Base-by-base conservation (phyloP, 2,113 vertebrate genomes). In the Ornithorhynchus anatinus region DNA sequence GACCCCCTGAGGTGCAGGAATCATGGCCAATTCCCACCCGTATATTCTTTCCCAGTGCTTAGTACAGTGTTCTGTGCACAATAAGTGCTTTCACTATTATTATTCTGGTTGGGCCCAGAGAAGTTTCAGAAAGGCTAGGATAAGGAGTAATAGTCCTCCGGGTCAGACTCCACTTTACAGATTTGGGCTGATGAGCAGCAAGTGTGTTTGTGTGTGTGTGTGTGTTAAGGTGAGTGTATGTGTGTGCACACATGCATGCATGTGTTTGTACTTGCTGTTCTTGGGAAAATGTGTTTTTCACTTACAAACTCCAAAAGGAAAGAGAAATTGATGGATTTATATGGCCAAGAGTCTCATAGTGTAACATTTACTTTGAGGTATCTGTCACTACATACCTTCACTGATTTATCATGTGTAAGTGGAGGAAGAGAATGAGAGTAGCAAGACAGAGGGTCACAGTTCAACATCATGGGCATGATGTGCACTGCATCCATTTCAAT, bases 371-470 rank as follows among this genome's bases (percentile, higher is more conserved):
- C 32, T 42, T 51, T 5, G 33, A 57, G 47, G 57, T 58, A 35
- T 29, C 50, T 36, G 33, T 39, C 48, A n/a, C 33, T 43, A 32
- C 29, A 45, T 20, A 54, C 31, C 25, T 62, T 39, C 53, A 15
- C 32, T 47, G 64, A 48, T 69, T 69, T 38, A 72, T 78, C 47
- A 61, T 20, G 42, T 43, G 35, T 48, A 60, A 72, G 62, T 53
- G 38, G 45, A 68, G 25, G 36, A 42, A 17, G n/a, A 58, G 27
- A 48, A 44, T 36, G 33, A 69, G 31, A 27, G 13, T 37, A 44
- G 52, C 38, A 57, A 50, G 35, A 63, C 44, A 64, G 57, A 60
- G 36, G 44, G 69, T 65, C 47, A 47, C 48, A 23, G 58, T 16
- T 77, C 35, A 60, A 51, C 29, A 22, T 53, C 19, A 54, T 10